Conservation (phyloP, 2,888 invertebrate species). For the Phalera bucephala region DNA sequence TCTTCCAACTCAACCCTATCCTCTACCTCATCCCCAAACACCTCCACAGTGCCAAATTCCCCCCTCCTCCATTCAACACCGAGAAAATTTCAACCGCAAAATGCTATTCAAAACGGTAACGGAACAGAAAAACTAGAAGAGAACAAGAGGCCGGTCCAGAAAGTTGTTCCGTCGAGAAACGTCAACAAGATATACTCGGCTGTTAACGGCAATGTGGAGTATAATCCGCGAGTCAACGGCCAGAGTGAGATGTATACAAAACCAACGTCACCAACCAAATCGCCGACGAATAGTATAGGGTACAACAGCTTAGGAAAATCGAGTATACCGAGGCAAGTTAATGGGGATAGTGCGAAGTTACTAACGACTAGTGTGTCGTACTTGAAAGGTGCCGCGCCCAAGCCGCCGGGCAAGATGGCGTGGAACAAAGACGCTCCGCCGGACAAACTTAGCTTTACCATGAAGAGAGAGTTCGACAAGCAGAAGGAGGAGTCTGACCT, state of each 20-base stretch:
- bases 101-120: conserved; percentile 30
- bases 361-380: conserved; percentile 83
- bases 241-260: conserved; percentile 82
- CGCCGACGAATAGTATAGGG: conserved; percentile 83
- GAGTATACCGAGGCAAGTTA: conserved; percentile 62
- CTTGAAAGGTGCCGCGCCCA: conserved; percentile 80
- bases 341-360: conserved; percentile 73
- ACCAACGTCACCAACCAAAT: conserved; percentile 86
- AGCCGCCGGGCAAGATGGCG: conserved; percentile 81
- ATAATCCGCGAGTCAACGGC: conserved; percentile 54
- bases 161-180: conserved; percentile 90
- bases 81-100: conserved; percentile 67
- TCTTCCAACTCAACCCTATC: conserved; percentile 57
- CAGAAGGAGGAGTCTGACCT: conserved; percentile 94
- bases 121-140: conserved; percentile 68
- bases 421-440: conserved; percentile 88
- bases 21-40: conserved; percentile 50
- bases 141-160: conserved; percentile 88
- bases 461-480: conserved; percentile 95
- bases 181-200: conserved; percentile 77
- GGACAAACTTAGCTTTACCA: conserved; percentile 94
- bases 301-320: conserved; percentile 78
- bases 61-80: conserved; percentile 77
- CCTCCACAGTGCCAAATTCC: conserved; percentile 68
- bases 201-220: conserved; percentile 72